Evolutionary conservation across 2,888 invertebrate species (phyloP).

Genomic region (Phoronis australis): DNA sequence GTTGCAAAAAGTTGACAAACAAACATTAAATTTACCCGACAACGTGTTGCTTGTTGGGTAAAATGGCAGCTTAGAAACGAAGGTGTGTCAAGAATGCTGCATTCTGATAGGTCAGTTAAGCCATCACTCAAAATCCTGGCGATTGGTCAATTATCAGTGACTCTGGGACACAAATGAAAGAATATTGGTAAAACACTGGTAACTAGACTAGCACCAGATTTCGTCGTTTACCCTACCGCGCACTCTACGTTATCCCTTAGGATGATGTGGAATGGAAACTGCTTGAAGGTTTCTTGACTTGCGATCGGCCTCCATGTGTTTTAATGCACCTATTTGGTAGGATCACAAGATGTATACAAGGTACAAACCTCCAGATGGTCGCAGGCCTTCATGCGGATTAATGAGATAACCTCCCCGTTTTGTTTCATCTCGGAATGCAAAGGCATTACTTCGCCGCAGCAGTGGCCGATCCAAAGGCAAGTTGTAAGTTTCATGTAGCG

Average conservation of each 20-base stretch:
- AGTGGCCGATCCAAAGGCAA: constrained; percentile 66
- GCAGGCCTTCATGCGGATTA: constrained; percentile 69
- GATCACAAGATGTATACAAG: neutral
- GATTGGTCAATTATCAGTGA: too few relatives aligned
- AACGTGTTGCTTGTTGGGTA: too few relatives aligned
- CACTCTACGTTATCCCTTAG: neutral
- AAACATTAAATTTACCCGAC: too few relatives aligned
- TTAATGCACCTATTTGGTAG: too few relatives aligned
- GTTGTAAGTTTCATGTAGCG: constrained; percentile 68
- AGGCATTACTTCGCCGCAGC: constrained; percentile 69
- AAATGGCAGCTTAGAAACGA: too few relatives aligned
- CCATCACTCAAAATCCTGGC: too few relatives aligned
- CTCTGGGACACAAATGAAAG: too few relatives aligned
- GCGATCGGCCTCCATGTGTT: too few relatives aligned
- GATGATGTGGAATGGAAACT: neutral
- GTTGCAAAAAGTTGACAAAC: too few relatives aligned
- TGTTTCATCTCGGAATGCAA: constrained; percentile 30
- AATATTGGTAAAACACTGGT: too few relatives aligned
- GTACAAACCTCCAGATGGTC: constrained; percentile 47
- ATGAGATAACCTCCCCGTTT: constrained; percentile 57
- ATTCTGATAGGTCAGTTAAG: too few relatives aligned
- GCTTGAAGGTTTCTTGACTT: neutral
- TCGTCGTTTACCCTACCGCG: neutral
- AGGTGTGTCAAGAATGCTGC: too few relatives aligned
- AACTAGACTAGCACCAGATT: neutral